phyloP scores from a whole-genome alignment of 1,140 invertebrate genomes.

The Lucilia cuprina region DNA sequence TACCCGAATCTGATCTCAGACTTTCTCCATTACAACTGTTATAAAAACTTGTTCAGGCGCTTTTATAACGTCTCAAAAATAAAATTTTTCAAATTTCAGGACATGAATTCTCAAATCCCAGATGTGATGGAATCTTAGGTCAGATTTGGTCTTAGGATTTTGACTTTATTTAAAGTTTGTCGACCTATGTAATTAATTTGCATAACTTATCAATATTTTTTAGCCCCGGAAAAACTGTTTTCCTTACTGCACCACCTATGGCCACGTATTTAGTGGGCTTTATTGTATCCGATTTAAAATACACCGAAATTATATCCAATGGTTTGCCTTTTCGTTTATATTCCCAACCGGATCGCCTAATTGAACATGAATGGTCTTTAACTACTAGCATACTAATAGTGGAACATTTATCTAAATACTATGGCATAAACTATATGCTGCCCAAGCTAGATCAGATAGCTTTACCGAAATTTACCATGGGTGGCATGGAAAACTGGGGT shows the following conservation, averaged over 20 bases:
- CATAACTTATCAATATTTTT: too few species aligned
- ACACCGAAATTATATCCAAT: conserved; percentile 51
- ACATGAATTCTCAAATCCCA: too few species aligned
- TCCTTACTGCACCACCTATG: conserved; percentile 46
- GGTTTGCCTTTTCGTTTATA: conserved; percentile 56
- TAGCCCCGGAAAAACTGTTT: conserved; percentile 41
- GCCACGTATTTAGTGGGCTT: conserved; percentile 57
- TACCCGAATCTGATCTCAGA: too few species aligned
- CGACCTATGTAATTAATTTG: too few species aligned
- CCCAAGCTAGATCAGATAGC: conserved; percentile 57
- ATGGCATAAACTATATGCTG: conserved; percentile 44
- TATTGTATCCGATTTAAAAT: conserved; percentile 65
- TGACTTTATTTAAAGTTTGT: too few species aligned
- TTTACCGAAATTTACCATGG: conserved; percentile 56
- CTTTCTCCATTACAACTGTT: too few species aligned
- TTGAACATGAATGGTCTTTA: conserved; percentile 54
- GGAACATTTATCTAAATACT: conserved; percentile 50
- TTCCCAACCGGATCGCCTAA: conserved; percentile 50
- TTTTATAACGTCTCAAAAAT: too few species aligned
- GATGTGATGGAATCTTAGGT: too few species aligned
- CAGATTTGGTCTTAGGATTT: too few species aligned
- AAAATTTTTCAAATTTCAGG: too few species aligned
- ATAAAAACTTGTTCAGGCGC: too few species aligned
- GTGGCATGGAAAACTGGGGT: conserved; percentile 62
- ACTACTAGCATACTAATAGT: conserved; percentile 51